phyloP scores from a whole-genome alignment of 2,113 vertebrate species.

The Pantherophis guttatus region DNA sequence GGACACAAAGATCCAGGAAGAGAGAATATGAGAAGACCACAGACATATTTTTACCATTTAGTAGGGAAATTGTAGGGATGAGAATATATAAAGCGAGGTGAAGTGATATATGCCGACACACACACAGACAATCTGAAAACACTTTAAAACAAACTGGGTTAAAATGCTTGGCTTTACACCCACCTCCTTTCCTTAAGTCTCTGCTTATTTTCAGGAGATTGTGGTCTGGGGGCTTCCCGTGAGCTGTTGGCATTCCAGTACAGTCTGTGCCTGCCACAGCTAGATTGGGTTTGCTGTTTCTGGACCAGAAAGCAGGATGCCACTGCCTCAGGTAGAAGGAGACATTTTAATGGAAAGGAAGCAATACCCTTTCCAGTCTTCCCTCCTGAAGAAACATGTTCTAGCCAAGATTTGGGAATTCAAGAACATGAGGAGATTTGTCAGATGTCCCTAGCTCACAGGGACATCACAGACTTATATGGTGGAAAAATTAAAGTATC shows the following conservation, averaged over 20 bases:
- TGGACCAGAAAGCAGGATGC: conserved; percentile 68
- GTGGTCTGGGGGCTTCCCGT: conserved; percentile 69
- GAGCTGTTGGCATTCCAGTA: conserved; percentile 67
- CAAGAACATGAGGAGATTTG: conserved; percentile 39
- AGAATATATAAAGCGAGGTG: conserved; percentile 21
- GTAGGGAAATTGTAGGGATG: not conserved
- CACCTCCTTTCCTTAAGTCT: conserved; percentile 57
- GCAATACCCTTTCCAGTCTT: conserved; percentile 53
- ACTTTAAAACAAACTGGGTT: conserved; percentile 65
- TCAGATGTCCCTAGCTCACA: not conserved
- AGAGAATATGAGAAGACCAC: not conserved
- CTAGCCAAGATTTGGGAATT: conserved; percentile 38
- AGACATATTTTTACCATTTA: not conserved
- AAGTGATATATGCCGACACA: conserved; percentile 3
- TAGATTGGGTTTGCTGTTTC: conserved; percentile 79
- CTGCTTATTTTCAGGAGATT: conserved; percentile 62
- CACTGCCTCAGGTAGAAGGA: conserved; percentile 73
- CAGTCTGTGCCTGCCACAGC: conserved; percentile 67
- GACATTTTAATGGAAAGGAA: conserved; percentile 67
- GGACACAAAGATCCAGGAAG: not conserved
- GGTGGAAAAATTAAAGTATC: not conserved
- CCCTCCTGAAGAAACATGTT: conserved; percentile 54
- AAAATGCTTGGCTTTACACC: conserved; percentile 65
- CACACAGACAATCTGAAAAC: conserved; percentile 51
- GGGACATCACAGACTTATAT: not conserved